Base-by-base conservation (phyloP, 1,140 invertebrate genomes). In the Apis florea region DNA sequence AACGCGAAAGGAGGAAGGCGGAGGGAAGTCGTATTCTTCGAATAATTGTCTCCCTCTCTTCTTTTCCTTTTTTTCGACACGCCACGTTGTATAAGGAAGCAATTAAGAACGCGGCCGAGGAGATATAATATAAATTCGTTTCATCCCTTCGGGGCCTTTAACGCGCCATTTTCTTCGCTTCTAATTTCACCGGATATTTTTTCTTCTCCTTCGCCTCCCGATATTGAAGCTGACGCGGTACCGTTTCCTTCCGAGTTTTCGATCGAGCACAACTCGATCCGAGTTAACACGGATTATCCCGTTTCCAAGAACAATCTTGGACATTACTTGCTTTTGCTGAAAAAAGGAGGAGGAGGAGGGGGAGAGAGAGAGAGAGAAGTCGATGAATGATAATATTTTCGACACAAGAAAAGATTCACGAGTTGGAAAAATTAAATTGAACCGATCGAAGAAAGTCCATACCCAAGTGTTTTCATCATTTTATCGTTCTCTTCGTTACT, bases 121-220 rank as follows among this genome's bases (percentile, higher is more conserved):
- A 21, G 11, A 58, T 58, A 56, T 74, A 80, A 80, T 67, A 58
- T 40, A 58, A 58, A 74, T 73, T 80, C 59, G n/a, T 74, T 59
- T 59, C 40, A 74, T 66, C 70, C 21, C 31, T 40, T 1, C 3
- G 4, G 19, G 21, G 47, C 24, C 47, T 63, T 56, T 58, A 73
- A 21, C 61, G 12, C 51, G n/a, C 1, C n/a, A n/a, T 24, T 80
- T 74, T n/a, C 31, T 31, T 24, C 17, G 75, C n/a, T 56, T 74
- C 26, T 72, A 64, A 80, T 74, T 80, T 73, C 26, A 64, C 17
- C 70, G 70, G 54, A 56, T 74, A 80, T 75, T 80, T 63, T 74
- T 24, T 80, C 53, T 74, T 24, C 67, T 58, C 11, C 21, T 40
- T 13, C 19, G 61, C n/a, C 61, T 31, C 31, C 31, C 31, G 24